Conservation (phyloP, 2,797 vertebrate species). For the Aulostomus chinensis region DNA sequence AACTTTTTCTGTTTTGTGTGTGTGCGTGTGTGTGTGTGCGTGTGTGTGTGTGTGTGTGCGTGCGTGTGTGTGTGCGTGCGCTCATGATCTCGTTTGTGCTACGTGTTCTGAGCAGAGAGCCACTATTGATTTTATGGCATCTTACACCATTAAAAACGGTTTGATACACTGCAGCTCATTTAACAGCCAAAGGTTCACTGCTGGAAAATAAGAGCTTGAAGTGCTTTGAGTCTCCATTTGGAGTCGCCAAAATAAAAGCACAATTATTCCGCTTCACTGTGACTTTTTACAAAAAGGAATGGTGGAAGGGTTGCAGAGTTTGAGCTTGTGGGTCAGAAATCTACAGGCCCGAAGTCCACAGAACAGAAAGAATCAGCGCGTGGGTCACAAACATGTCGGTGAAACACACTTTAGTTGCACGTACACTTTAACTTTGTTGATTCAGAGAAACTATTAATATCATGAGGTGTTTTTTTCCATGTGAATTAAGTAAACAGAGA, state of each 20-base stretch:
- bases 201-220: constrained; percentile 6
- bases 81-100: neutral
- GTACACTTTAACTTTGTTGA: no score
- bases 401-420: no score
- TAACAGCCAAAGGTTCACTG: neutral
- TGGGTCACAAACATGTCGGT: no score
- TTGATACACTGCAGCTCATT: constrained; percentile 7
- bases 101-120: constrained; percentile 12
- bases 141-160: constrained; percentile 33
- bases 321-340: no score
- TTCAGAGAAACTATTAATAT: no score
- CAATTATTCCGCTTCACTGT: neutral
- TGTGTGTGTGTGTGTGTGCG: neutral
- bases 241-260: constrained; percentile 20
- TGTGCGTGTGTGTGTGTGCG: neutral
- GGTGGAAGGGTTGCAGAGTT: no score
- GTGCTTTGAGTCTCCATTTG: neutral
- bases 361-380: no score
- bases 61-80: neutral
- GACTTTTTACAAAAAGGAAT: constrained; percentile 6
- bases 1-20: no score
- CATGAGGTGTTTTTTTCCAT: no score
- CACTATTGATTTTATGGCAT: constrained; percentile 42
- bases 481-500: no score
- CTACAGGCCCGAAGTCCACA: no score